Evolutionary conservation across 92 coral and sea anemone species (phyloP).

Genomic region (Phenganax subtilis): DNA sequence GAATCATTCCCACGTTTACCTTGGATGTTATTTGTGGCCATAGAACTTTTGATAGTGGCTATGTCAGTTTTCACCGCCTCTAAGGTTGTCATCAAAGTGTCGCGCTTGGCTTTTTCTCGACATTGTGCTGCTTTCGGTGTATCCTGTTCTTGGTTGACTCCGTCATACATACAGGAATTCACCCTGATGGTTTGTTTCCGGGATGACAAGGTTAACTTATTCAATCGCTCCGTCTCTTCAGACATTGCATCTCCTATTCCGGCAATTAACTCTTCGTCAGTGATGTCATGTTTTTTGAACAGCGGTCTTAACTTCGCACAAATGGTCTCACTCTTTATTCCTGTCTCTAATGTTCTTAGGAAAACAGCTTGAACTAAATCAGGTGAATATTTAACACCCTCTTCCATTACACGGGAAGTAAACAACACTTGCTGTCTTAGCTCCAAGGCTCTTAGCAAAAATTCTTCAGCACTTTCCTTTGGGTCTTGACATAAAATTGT

Average conservation of each 20-base stretch:
- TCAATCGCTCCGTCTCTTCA: slow-evolving; percentile 22
- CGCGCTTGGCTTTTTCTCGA: slow-evolving; percentile 13
- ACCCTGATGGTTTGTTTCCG: slow-evolving; percentile 10
- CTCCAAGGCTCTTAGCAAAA: neutral
- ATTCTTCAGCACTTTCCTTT: slow-evolving; percentile 8
- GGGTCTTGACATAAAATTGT: slow-evolving; percentile 42
- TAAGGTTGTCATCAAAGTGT: slow-evolving; percentile 19
- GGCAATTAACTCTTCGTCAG: slow-evolving; percentile 7
- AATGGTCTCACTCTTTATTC: slow-evolving; percentile 3
- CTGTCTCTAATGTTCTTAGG: slow-evolving; percentile 5
- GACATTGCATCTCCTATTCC: slow-evolving; percentile 29
- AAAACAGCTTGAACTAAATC: slow-evolving; percentile 10
- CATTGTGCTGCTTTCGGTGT: neutral
- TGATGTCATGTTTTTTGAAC: slow-evolving; percentile 8
- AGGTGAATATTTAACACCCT: slow-evolving; percentile 12
- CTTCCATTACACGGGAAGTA: neutral
- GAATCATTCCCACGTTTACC: neutral
- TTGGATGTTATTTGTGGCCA: slow-evolving; percentile 1
- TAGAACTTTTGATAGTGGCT: slow-evolving; percentile 22
- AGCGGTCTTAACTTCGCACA: slow-evolving; percentile 2
- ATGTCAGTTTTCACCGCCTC: slow-evolving; percentile 22
- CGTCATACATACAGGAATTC: slow-evolving; percentile 15
- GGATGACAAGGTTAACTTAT: slow-evolving; percentile 17
- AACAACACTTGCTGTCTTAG: slow-evolving; percentile 7
- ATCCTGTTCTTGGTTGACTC: neutral